These are phyloP conservation scores for Thinocorus orbignyianus DNA, from an alignment of 2,113 vertebrate genomes.

Conservation along the genomic window DNA sequence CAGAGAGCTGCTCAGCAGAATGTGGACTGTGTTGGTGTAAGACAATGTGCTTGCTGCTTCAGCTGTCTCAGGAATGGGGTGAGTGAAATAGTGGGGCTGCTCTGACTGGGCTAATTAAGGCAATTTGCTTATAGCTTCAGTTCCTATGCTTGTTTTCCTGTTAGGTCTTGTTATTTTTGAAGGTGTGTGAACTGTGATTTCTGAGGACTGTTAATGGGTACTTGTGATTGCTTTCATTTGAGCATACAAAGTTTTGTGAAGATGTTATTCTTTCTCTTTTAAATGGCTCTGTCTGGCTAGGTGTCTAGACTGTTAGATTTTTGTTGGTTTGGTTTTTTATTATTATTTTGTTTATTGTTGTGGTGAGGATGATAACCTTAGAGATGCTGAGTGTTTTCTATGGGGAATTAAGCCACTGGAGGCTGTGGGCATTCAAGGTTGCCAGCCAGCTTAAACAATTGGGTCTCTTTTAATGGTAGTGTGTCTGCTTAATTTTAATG, in stretches of 20 bases:
- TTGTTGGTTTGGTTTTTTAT: background rate
- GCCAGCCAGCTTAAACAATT: background rate
- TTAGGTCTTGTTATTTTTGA: background rate
- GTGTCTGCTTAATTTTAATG: background rate
- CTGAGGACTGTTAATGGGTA: background rate
- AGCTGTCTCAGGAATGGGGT: background rate
- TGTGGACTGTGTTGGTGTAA: background rate
- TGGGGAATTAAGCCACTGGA: background rate
- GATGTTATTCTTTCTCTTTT: background rate
- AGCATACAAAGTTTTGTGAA: background rate
- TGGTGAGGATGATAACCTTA: background rate
- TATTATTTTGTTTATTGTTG: background rate
- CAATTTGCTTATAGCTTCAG: background rate
- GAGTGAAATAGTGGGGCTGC: background rate
- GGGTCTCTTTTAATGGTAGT: background rate
- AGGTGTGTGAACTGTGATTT: background rate
- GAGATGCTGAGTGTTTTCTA: background rate
- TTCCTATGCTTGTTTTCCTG: background rate
- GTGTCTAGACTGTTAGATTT: background rate
- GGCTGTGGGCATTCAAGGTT: background rate
- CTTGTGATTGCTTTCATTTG: background rate
- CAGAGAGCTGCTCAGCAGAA: background rate
- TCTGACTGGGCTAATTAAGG: background rate
- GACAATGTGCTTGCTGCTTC: background rate
- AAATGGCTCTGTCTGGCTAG: background rate